A percentile compares a stretch with the other conserved stretches of the same genome.
These are phyloP conservation scores for Perdita meconis DNA, from an alignment of 2,888 invertebrate genomes.

Conservation along the genomic window DNA sequence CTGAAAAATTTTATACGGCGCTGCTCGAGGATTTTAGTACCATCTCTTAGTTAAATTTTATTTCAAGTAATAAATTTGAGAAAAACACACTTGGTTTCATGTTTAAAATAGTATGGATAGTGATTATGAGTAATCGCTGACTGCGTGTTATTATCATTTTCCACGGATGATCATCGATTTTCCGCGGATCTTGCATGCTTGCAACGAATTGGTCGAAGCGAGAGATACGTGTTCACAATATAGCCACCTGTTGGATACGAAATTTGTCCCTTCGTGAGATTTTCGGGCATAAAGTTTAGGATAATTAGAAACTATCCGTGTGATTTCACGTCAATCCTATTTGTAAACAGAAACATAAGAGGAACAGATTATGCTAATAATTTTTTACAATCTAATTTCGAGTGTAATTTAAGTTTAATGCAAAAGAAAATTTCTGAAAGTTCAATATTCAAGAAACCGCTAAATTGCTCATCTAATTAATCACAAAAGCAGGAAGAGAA, in stretches of 20 bases:
- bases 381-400: no score
- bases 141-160: slow-evolving; percentile 44
- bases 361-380: no score
- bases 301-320: no score
- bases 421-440: neutral
- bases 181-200: slow-evolving; percentile 28
- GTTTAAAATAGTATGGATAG: no score
- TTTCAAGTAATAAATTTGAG: no score
- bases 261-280: slow-evolving; percentile 23
- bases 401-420: no score
- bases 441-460: slow-evolving; percentile 8
- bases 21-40: neutral
- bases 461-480: slow-evolving; percentile 28
- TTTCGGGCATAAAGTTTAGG: slow-evolving; percentile 15
- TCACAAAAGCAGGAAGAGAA: slow-evolving; percentile 4
- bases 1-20: neutral
- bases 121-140: slow-evolving; percentile 37
- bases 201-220: slow-evolving; percentile 28
- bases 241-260: slow-evolving; percentile 62
- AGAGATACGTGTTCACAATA: slow-evolving; percentile 49
- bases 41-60: no score
- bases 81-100: no score
- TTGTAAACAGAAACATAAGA: no score
- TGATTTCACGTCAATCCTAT: no score
- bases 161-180: slow-evolving; percentile 27